Evolutionary conservation across 2,888 invertebrate genomes (phyloP).

Genomic region (Leptinotarsa tumamoca): DNA sequence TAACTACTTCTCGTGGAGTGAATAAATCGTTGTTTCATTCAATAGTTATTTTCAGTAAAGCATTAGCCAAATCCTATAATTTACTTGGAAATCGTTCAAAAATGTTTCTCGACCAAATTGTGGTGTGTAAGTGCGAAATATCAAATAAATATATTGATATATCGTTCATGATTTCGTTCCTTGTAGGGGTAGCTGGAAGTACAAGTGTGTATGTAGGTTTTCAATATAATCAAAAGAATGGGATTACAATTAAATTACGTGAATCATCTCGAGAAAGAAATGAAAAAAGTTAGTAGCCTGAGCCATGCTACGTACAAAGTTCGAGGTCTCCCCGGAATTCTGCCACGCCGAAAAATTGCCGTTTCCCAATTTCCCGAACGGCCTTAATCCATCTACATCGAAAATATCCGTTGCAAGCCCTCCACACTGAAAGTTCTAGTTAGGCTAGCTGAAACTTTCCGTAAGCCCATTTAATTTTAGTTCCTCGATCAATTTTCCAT

Average conservation of each 20-base stretch:
- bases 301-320: constrained; percentile 14
- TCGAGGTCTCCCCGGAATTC: constrained; percentile 14
- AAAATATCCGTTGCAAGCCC: constrained; percentile 28
- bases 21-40: no score
- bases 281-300: constrained; percentile 4
- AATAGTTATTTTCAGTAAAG: no score
- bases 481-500: constrained; percentile 48
- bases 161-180: no score
- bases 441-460: constrained; percentile 34
- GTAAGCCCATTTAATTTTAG: constrained; percentile 40
- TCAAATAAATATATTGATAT: no score
- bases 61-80: no score
- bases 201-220: no score
- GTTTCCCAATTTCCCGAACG: constrained; percentile 18
- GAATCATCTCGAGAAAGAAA: neutral
- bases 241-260: neutral
- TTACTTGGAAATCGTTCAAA: no score
- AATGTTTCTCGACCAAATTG: no score
- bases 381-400: constrained; percentile 22
- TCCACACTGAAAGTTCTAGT: constrained; percentile 26
- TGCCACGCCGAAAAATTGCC: neutral
- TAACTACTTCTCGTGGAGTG: no score
- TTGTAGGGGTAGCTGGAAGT: no score
- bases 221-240: neutral
- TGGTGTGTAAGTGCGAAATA: no score